Conservation (phyloP, 1,140 invertebrate species). For the Apis dorsata region DNA sequence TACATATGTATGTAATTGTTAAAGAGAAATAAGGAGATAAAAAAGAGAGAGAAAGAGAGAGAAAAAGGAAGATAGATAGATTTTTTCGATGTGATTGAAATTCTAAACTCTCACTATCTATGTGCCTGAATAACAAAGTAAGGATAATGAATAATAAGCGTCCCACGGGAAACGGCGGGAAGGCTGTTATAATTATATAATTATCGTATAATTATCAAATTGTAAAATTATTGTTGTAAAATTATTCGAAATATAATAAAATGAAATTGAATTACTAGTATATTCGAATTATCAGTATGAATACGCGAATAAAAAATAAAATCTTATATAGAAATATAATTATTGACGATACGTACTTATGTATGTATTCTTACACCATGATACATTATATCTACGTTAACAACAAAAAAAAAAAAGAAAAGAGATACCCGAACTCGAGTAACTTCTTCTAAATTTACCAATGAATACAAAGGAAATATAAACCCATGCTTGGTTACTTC, state of each 20-base stretch:
- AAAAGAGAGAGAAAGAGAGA: not conserved
- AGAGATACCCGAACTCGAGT: not conserved
- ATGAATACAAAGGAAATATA: not conserved
- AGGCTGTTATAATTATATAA: slow-evolving; percentile 31
- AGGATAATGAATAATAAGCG: slow-evolving; percentile 57
- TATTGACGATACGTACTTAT: not conserved
- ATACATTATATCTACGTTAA: not conserved
- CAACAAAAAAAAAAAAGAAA: not conserved
- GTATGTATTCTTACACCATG: not conserved
- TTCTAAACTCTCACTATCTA: slow-evolving; percentile 65
- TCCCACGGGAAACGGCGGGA: slow-evolving; percentile 61
- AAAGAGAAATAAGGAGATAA: not conserved
- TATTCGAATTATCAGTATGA: not conserved
- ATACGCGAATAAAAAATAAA: not conserved
- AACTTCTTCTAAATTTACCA: not conserved
- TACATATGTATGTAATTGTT: not conserved
- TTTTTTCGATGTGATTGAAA: slow-evolving; percentile 58
- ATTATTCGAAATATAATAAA: too few relatives aligned
- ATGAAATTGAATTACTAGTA: not conserved
- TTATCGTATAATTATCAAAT: not conserved
- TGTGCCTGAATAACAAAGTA: slow-evolving; percentile 59
- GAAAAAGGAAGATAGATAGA: slow-evolving; percentile 38
- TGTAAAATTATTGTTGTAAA: too few relatives aligned
- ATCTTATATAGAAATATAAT: too few relatives aligned
- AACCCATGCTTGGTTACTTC: slow-evolving; percentile 31